Base-by-base conservation (phyloP, 2,797 vertebrate genomes). In the Poeciliopsis gracilis region DNA sequence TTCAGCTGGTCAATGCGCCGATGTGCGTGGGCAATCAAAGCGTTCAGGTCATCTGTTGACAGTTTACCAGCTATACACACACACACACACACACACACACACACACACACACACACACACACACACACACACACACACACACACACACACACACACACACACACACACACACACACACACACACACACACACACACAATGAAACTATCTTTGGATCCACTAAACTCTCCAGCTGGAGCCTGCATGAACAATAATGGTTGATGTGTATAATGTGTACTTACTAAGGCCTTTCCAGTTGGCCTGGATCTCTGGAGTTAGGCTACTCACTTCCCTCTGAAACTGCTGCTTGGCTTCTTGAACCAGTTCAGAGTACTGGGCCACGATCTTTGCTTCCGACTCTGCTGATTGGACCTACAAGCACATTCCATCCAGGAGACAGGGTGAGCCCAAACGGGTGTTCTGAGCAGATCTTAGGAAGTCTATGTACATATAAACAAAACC, bases 1-100 rank as follows among this genome's bases (percentile, higher is more conserved):
- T 98, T 98, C 12, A 99, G 91, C 89, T 99, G 98, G 93, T 99
- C 98, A 0, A 99, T 98, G 78, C 98, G 97, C 0, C 97, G 97
- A 88, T 99, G 98, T 0, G 97, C 97, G 0, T 99, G 98, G 0
- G 97, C 98, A 0, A 99, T 97, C 77, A 99, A 95, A 0, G 97
- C 96, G 33, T 99, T 99, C 55, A 99, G 93, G 88, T 99, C 97
- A 0, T 99, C 98, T 0, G 90, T 72, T 0, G 96, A 97, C 57
- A 99, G 87, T 87, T 97, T 96, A 43, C 96, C 98, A 6, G 98
- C 98, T 99, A 28, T 0, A 77, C 12, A 77, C 5, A 84, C 9
- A 77, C 5, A 84, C 36, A 9, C 0, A 77, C 10, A 76, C 5
- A 84, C 36, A 11, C 0, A 77, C 12, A 77, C 3, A 83, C 36